These are phyloP conservation scores for Hanleya hanleyi DNA, from an alignment of 2,888 invertebrate species.

Conservation along the genomic window DNA sequence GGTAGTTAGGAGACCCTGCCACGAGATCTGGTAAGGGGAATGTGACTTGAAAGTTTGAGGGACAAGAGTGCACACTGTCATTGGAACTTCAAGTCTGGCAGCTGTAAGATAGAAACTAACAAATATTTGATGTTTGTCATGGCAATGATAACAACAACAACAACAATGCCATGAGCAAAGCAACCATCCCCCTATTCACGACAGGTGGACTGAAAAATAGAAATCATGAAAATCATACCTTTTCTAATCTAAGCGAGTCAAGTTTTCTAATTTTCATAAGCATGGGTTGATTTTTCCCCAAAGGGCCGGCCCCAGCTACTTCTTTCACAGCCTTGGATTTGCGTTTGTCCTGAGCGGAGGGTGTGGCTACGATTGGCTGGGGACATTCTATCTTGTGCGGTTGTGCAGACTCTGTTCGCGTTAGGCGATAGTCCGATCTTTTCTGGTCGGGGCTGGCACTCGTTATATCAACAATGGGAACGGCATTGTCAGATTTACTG, in stretches of 20 bases:
- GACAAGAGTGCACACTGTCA: too few relatives aligned
- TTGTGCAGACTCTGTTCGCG: neutral
- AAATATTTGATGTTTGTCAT: too few relatives aligned
- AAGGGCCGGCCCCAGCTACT: conserved; percentile 29
- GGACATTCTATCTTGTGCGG: conserved; percentile 4
- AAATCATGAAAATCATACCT: too few relatives aligned
- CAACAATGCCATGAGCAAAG: too few relatives aligned
- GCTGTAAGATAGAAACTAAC: too few relatives aligned
- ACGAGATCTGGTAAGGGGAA: too few relatives aligned
- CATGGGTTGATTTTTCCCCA: conserved; percentile 50
- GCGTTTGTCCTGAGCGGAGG: neutral
- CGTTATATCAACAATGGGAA: neutral
- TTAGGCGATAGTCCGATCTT: neutral
- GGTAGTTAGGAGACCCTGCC: too few relatives aligned
- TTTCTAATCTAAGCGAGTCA: conserved; percentile 41
- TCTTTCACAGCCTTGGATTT: conserved; percentile 23
- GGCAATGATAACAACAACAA: too few relatives aligned
- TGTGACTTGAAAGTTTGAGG: too few relatives aligned
- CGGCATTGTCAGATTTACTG: neutral
- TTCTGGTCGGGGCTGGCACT: neutral
- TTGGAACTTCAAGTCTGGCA: too few relatives aligned
- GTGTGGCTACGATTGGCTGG: neutral
- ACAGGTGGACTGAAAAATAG: too few relatives aligned
- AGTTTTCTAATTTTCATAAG: conserved; percentile 57
- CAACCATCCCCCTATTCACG: too few relatives aligned